A percentile compares a stretch with the other conserved stretches of the same genome.
phyloP scores from a whole-genome alignment of 2,888 invertebrate species.

The Melanophora roralis region DNA sequence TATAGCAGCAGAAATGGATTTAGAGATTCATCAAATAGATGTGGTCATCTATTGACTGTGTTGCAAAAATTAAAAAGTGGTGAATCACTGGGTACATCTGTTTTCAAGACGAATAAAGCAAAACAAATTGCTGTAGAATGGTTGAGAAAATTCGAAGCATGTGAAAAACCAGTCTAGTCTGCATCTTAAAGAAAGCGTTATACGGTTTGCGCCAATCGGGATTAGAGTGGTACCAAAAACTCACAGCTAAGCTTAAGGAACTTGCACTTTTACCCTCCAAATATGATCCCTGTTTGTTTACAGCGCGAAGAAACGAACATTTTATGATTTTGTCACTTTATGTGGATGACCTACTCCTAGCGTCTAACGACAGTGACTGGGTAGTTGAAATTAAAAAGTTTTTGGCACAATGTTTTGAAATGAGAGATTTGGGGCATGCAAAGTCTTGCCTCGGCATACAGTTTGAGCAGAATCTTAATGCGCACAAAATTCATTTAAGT shows the following conservation, averaged over 20 bases:
- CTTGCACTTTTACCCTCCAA: conserved; percentile 33
- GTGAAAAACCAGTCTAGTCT: conserved; percentile 34
- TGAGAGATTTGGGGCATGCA: conserved; percentile 51
- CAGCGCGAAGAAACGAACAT: conserved; percentile 8
- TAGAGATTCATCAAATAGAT: too few relatives aligned
- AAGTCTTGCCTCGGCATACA: too few relatives aligned
- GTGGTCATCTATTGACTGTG: too few relatives aligned
- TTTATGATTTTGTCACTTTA: conserved; percentile 55
- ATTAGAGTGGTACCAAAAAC: conserved; percentile 40
- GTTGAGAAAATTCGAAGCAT: background rate
- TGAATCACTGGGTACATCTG: background rate
- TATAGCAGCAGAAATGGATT: conserved; percentile 33
- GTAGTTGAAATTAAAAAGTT: conserved; percentile 37
- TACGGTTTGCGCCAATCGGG: too few relatives aligned
- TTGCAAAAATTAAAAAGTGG: conserved; percentile 29
- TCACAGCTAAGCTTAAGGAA: conserved; percentile 39
- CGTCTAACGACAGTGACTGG: conserved; percentile 45
- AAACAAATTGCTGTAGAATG: background rate
- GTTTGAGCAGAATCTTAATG: too few relatives aligned
- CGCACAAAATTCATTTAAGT: too few relatives aligned
- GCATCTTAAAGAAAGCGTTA: conserved; percentile 43
- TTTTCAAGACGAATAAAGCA: background rate
- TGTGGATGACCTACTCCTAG: conserved; percentile 60
- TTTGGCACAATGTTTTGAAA: conserved; percentile 43
- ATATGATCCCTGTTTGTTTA: conserved; percentile 56